Conservation (phyloP, 1,140 invertebrate genomes). For the Nomia melanderi region DNA sequence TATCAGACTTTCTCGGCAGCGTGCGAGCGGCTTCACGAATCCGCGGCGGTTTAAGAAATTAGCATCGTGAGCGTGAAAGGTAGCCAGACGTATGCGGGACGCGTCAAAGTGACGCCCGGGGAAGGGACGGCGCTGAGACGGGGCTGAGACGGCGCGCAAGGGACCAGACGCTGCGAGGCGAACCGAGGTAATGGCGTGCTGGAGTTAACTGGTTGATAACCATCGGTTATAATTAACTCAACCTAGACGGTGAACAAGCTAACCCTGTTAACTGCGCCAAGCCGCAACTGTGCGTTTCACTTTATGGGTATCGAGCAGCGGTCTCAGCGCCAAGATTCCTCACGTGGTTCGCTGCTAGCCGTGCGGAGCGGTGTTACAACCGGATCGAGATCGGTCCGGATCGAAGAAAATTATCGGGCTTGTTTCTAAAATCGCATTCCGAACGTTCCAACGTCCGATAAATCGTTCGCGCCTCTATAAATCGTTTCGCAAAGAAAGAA, state of each 20-base stretch:
- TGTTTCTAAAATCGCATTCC: no score
- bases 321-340: neutral
- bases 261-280: slow-evolving; percentile 72
- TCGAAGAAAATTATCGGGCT: neutral
- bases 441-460: no score
- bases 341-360: neutral
- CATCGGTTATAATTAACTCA: slow-evolving; percentile 82
- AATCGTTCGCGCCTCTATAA: no score
- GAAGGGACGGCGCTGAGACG: neutral
- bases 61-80: slow-evolving; percentile 19
- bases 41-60: slow-evolving; percentile 35
- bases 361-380: neutral
- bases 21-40: neutral
- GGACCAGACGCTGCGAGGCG: slow-evolving; percentile 65
- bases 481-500: neutral
- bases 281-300: slow-evolving; percentile 47
- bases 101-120: slow-evolving; percentile 54
- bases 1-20: neutral
- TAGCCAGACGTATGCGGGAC: slow-evolving; percentile 11
- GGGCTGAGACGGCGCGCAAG: slow-evolving; percentile 12
- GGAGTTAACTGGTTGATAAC: slow-evolving; percentile 82
- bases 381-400: neutral
- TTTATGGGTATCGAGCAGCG: slow-evolving; percentile 23
- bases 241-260: slow-evolving; percentile 79
- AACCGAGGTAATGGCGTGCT: slow-evolving; percentile 81